Base-by-base conservation (phyloP, 2,797 vertebrate genomes). In the Lagodon rhomboides region DNA sequence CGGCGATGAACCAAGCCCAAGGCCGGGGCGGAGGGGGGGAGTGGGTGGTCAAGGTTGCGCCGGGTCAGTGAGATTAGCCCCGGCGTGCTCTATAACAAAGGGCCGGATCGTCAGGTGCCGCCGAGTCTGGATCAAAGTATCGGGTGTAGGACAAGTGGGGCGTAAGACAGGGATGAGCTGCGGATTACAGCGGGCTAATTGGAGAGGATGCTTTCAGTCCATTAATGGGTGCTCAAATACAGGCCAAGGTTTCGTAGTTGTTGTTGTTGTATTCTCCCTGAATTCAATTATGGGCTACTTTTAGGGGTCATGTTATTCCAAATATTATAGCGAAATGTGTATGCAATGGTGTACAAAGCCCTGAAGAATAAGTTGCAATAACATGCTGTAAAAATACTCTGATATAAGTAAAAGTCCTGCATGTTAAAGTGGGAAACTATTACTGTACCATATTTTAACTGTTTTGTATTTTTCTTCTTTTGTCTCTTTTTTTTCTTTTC, bases 61-160 rank as follows among this genome's bases (percentile, higher is more conserved):
- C 87, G 90, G 95, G 95, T 95, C 95, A 95, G 89, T 91, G 90
- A 91, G 92, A 95, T 94, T 95, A 95, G 93, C 91, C 91, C 86
- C 58, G 22, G 84, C 65, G 34, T 77, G 83, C 83, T 92, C 82
- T 88, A 62, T 87, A 91, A 93, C 93, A 94, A 93, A 93, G 87
- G 80, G 86, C 81, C 63, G 79, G 86, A 88, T 91, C 85, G 89
- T 93, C 89, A 89, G 88, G 87, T 82, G 86, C 86, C 85, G 89
- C 87, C 68, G 73, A 91, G 90, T 92, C 88, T 70, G 92, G 92
- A 95, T 96, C 94, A 95, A 95, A 94, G 92, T 95, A 94, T 95
- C 83, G 93, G 94, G 83, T 94, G 91, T 93, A 85, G 92, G 93
- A 94, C 94, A 95, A 94, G 93, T 87, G 91, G 89, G 81, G 84